phyloP scores from a whole-genome alignment of 1,140 invertebrate species.

The Drosophila subpulchrella region DNA sequence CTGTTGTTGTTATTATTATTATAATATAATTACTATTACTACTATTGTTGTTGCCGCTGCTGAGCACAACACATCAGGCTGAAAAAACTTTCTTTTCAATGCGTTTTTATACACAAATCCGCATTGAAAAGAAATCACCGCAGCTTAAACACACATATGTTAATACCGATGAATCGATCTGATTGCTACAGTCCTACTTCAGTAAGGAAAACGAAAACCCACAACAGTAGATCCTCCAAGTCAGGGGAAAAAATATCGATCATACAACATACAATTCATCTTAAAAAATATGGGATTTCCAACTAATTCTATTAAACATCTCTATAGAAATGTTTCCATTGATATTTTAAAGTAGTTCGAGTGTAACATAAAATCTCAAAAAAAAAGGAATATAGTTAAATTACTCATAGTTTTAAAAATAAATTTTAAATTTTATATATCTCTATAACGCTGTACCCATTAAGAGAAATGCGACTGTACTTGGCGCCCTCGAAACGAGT shows the following conservation, averaged over 20 bases:
- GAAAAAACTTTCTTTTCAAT: constrained; percentile 72
- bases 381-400: neutral
- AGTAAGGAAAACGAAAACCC: neutral
- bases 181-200: constrained; percentile 17
- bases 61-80: constrained; percentile 24
- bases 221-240: neutral
- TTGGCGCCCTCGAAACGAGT: constrained; percentile 48
- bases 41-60: constrained; percentile 14
- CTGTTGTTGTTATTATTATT: constrained; percentile 9
- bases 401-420: neutral
- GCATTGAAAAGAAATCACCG: constrained; percentile 69
- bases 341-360: too few species aligned
- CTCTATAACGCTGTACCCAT: neutral
- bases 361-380: too few species aligned
- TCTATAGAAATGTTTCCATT: too few species aligned
- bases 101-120: constrained; percentile 49
- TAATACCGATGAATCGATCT: constrained; percentile 26
- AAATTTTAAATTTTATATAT: neutral
- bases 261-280: too few species aligned
- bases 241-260: too few species aligned
- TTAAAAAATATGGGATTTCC: too few species aligned
- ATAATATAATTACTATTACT: constrained; percentile 23
- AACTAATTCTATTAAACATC: too few species aligned
- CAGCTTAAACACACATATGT: constrained; percentile 29
- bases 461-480: constrained; percentile 2